Evolutionary conservation across 2,797 vertebrate genomes (phyloP).

Genomic region (Zenarchopterus dispar): DNA sequence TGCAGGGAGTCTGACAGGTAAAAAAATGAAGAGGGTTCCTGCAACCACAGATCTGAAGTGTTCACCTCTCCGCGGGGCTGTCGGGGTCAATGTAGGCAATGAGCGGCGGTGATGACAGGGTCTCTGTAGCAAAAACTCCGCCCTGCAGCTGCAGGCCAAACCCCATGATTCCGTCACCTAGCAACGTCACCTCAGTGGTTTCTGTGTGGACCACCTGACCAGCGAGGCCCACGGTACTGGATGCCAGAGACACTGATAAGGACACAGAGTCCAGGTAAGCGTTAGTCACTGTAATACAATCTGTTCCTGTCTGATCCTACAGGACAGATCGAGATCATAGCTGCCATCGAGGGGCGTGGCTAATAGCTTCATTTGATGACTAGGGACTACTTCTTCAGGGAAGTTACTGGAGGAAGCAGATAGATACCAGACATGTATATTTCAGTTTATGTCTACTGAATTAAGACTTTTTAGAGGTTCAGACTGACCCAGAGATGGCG

Average conservation of each 20-base stretch:
- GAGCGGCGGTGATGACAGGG: conserved; percentile 94
- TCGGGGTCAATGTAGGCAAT: conserved; percentile 98
- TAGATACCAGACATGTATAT: too few relatives aligned
- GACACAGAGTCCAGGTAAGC: background rate
- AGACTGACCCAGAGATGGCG: too few relatives aligned
- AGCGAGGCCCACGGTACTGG: conserved; percentile 94
- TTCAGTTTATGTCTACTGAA: too few relatives aligned
- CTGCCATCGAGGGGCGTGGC: too few relatives aligned
- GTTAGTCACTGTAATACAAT: too few relatives aligned
- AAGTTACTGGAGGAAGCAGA: too few relatives aligned
- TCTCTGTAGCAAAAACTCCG: conserved; percentile 96
- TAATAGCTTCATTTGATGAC: too few relatives aligned
- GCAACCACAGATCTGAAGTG: background rate
- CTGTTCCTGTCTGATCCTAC: too few relatives aligned
- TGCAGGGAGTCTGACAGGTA: background rate
- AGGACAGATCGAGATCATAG: too few relatives aligned
- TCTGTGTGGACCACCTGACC: conserved; percentile 98
- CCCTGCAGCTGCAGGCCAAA: conserved; percentile 98
- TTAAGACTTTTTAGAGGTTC: too few relatives aligned
- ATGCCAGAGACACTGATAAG: conserved; percentile 92
- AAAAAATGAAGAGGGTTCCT: background rate
- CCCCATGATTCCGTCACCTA: conserved; percentile 93
- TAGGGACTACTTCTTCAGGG: too few relatives aligned
- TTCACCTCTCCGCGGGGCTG: conserved; percentile 89
- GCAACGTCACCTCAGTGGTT: conserved; percentile 92